phyloP scores from a whole-genome alignment of 2,888 invertebrate genomes.

The Zaprionus bogoriensis region DNA sequence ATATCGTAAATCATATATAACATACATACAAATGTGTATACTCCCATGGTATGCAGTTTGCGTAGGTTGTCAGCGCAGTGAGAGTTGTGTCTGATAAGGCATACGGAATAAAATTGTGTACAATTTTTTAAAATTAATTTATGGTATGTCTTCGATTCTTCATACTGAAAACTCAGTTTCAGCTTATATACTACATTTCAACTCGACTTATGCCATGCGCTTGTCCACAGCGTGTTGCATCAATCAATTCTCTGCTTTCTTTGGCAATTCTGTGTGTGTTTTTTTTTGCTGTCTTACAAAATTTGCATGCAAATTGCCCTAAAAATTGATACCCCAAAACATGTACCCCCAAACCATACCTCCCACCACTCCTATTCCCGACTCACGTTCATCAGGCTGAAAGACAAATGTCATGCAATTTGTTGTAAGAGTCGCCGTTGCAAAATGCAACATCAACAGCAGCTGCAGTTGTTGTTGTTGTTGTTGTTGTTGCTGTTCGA shows the following conservation, averaged over 20 bases:
- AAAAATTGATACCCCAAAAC: constrained; percentile 33
- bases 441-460: constrained; percentile 51
- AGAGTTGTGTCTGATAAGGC: too few relatives aligned
- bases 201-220: neutral
- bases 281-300: constrained; percentile 17
- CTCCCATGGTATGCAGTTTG: too few relatives aligned
- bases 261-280: neutral
- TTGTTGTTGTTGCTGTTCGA: constrained; percentile 17
- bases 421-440: constrained; percentile 64
- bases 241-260: constrained; percentile 17
- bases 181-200: neutral
- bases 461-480: constrained; percentile 22
- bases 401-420: constrained; percentile 74
- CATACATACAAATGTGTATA: too few relatives aligned
- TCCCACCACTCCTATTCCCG: neutral
- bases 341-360: neutral
- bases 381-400: constrained; percentile 5
- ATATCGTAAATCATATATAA: too few relatives aligned
- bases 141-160: too few relatives aligned
- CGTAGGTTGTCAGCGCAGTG: too few relatives aligned
- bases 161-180: too few relatives aligned
- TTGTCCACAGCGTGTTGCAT: neutral
- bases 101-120: too few relatives aligned
- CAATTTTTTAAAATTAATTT: too few relatives aligned
- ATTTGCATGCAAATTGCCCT: constrained; percentile 36